These are phyloP conservation scores for Lacerta agilis DNA, from an alignment of 2,797 vertebrate genomes.

Conservation along the genomic window DNA sequence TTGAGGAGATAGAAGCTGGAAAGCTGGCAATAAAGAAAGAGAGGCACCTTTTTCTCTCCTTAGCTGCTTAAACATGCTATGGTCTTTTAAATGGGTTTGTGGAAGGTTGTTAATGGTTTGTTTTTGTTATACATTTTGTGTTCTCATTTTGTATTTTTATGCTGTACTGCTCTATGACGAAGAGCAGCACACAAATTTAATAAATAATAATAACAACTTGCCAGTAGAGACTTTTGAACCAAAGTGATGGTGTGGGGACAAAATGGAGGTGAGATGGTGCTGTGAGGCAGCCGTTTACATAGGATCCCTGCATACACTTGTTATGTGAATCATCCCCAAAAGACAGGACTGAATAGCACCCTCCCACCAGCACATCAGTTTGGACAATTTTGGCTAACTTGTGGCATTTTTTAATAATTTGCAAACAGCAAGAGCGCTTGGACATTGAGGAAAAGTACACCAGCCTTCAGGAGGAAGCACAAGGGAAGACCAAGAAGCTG, in stretches of 20 bases:
- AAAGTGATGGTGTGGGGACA: neutral
- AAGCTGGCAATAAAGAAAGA: neutral
- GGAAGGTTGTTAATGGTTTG: no score
- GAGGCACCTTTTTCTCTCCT: neutral
- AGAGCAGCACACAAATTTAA: neutral
- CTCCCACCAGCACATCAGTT: neutral
- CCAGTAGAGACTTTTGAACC: neutral
- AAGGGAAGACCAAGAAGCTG: constrained; percentile 98
- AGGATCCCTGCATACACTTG: neutral
- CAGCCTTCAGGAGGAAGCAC: constrained; percentile 96
- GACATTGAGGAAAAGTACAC: constrained; percentile 99
- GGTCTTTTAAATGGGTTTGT: no score
- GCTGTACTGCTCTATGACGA: neutral
- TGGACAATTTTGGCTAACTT: constrained; percentile 27
- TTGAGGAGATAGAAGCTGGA: neutral
- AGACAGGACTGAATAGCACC: neutral
- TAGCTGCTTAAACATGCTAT: no score
- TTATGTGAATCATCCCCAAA: neutral
- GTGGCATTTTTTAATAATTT: constrained; percentile 46
- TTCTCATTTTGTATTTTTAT: no score
- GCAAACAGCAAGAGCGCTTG: constrained; percentile 93
- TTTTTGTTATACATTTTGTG: no score
- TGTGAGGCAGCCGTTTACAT: neutral
- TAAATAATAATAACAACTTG: neutral
- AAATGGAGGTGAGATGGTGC: neutral